These are phyloP conservation scores for Melanophora roralis DNA, from an alignment of 2,888 invertebrate genomes.

Conservation along the genomic window DNA sequence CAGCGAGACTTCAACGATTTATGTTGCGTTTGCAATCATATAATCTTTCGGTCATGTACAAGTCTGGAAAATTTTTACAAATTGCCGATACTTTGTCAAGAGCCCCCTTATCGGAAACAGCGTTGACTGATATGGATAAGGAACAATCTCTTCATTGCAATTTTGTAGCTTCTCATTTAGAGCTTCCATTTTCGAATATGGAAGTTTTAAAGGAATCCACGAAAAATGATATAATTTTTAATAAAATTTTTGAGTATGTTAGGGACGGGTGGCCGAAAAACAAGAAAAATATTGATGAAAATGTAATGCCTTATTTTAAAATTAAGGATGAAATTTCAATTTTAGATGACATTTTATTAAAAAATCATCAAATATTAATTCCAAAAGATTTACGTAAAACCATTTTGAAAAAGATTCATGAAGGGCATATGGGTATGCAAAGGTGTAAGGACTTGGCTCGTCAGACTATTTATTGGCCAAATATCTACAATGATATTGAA, in stretches of 20 bases:
- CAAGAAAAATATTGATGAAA: not conserved
- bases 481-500: constrained; percentile 40
- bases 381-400: constrained; percentile 2
- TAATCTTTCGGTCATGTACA: constrained; percentile 5
- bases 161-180: constrained; percentile 10
- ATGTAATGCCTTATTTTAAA: constrained; percentile 26
- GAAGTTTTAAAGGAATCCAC: not conserved
- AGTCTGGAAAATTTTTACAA: constrained; percentile 31
- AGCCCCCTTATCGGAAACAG: constrained; percentile 14
- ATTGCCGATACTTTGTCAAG: constrained; percentile 38
- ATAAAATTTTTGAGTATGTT: constrained; percentile 14
- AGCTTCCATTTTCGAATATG: not conserved
- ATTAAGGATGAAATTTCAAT: constrained; percentile 17
- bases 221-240: not conserved
- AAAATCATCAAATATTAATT: constrained; percentile 5
- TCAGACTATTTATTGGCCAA: constrained; percentile 46
- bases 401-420: constrained; percentile 13
- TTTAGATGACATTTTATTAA: not conserved
- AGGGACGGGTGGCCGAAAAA: constrained; percentile 16
- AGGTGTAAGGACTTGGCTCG: constrained; percentile 41
- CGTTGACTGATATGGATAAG: constrained; percentile 16
- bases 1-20: constrained; percentile 29
- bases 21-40: constrained; percentile 29
- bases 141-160: constrained; percentile 34
- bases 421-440: constrained; percentile 48